Conservation (phyloP, 2,797 vertebrate species). For the Parotocinclus haroldoi region DNA sequence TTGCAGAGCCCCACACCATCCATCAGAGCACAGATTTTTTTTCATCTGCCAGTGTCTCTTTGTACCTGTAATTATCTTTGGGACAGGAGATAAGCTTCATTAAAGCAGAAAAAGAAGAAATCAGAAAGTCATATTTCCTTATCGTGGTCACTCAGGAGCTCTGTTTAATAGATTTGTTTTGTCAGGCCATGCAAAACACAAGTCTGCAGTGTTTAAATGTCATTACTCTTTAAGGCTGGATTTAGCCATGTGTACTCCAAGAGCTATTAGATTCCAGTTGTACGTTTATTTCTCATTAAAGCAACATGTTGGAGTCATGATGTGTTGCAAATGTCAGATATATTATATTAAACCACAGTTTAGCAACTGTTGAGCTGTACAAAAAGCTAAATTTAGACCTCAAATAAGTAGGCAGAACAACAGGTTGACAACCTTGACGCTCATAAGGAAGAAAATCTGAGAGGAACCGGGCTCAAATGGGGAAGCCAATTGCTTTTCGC, state of each 20-base stretch:
- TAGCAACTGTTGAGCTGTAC: too few relatives aligned
- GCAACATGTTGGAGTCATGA: constrained; percentile 4
- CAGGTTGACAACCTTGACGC: too few relatives aligned
- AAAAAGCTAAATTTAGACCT: too few relatives aligned
- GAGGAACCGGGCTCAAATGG: too few relatives aligned
- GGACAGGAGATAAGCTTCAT: constrained; percentile 51
- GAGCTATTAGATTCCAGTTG: constrained; percentile 24
- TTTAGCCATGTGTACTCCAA: constrained; percentile 11
- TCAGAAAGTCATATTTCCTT: constrained; percentile 46
- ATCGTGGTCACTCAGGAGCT: constrained; percentile 20
- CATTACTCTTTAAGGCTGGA: constrained; percentile 36
- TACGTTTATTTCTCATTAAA: not conserved
- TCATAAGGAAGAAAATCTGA: too few relatives aligned
- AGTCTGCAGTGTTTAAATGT: constrained; percentile 44
- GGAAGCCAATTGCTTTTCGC: too few relatives aligned
- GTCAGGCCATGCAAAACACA: constrained; percentile 34
- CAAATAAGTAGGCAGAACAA: too few relatives aligned
- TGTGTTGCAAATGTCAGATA: not conserved
- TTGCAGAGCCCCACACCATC: constrained; percentile 43
- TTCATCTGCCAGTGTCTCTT: constrained; percentile 51
- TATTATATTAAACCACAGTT: not conserved
- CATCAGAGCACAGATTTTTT: constrained; percentile 45
- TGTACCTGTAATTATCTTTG: constrained; percentile 53
- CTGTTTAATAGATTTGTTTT: constrained; percentile 41
- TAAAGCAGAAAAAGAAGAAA: constrained; percentile 46